phyloP scores from a whole-genome alignment of 2,797 vertebrate genomes.

The Microtus agrestis region DNA sequence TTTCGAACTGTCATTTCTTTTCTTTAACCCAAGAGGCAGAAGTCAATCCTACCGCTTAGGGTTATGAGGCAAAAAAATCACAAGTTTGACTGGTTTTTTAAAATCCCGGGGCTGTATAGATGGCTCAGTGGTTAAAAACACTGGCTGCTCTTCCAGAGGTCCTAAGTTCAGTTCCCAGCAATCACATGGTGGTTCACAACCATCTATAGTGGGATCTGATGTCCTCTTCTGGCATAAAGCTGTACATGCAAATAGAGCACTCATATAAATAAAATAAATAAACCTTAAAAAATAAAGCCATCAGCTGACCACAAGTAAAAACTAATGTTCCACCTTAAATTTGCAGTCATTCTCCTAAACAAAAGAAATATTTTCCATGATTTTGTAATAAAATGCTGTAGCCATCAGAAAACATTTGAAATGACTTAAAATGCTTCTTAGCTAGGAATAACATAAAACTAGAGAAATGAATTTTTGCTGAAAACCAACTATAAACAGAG shows the following conservation, averaged over 20 bases:
- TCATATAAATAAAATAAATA: neutral
- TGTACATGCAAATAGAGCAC: neutral
- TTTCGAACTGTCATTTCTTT: slow-evolving; percentile 28
- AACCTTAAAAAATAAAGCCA: neutral
- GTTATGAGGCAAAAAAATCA: neutral
- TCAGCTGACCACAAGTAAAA: neutral
- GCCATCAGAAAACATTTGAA: slow-evolving; percentile 41
- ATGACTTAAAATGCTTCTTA: slow-evolving; percentile 37
- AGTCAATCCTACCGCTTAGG: neutral
- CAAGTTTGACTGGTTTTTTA: neutral
- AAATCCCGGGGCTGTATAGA: neutral
- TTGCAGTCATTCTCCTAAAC: slow-evolving; percentile 18
- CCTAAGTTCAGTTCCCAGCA: neutral
- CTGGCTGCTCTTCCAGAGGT: neutral
- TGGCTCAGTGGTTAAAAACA: neutral
- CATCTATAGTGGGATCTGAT: neutral
- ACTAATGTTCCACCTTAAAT: slow-evolving; percentile 23
- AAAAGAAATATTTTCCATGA: slow-evolving; percentile 57
- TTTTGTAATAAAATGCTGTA: slow-evolving; percentile 53
- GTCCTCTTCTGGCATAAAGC: neutral
- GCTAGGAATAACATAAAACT: slow-evolving; percentile 24
- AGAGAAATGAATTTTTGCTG: slow-evolving; percentile 32
- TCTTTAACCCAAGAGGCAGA: neutral
- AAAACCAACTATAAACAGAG: slow-evolving; percentile 49
- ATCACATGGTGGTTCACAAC: neutral